A percentile compares a stretch with the other conserved stretches of the same genome.
phyloP scores from a whole-genome alignment of 2,113 vertebrate genomes.

The Hippocampus mohnikei region DNA sequence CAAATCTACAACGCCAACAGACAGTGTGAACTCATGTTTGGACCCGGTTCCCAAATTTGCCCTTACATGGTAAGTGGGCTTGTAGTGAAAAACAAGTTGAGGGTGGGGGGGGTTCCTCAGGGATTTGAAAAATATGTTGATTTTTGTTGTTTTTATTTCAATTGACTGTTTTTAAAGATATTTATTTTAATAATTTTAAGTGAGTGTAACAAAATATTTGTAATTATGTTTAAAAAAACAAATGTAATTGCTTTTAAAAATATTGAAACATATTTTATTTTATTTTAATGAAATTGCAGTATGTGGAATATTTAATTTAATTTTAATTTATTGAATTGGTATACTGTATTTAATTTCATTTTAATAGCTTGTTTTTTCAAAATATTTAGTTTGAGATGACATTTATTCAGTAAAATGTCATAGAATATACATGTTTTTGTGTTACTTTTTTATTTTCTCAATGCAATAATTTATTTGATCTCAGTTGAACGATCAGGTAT shows the following conservation, averaged over 20 bases:
- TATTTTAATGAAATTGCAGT: too few species aligned
- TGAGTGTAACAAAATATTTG: too few species aligned
- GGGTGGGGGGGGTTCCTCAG: background rate
- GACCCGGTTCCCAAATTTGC: slow-evolving; percentile 90
- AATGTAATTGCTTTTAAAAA: too few species aligned
- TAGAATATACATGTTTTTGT: too few species aligned
- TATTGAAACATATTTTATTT: too few species aligned
- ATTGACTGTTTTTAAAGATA: background rate
- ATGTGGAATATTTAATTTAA: background rate
- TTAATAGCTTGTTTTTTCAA: background rate
- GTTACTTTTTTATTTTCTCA: too few species aligned
- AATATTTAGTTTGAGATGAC: background rate
- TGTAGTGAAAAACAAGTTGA: slow-evolving; percentile 5
- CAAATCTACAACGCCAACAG: slow-evolving; percentile 87
- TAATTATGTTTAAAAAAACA: too few species aligned
- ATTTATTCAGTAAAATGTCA: too few species aligned
- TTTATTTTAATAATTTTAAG: too few species aligned
- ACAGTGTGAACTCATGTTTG: slow-evolving; percentile 95
- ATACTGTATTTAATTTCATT: background rate
- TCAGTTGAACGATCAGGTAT: too few species aligned
- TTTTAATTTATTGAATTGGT: background rate
- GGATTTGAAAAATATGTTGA: too few species aligned
- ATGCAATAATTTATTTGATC: too few species aligned
- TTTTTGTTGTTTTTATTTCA: background rate
- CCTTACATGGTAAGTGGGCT: slow-evolving; percentile 84